Percentiles rank a stretch among this genome's conserved stretches.
Evolutionary conservation across 2,797 vertebrate genomes (phyloP).

Genomic region (Tadarida brasiliensis): DNA sequence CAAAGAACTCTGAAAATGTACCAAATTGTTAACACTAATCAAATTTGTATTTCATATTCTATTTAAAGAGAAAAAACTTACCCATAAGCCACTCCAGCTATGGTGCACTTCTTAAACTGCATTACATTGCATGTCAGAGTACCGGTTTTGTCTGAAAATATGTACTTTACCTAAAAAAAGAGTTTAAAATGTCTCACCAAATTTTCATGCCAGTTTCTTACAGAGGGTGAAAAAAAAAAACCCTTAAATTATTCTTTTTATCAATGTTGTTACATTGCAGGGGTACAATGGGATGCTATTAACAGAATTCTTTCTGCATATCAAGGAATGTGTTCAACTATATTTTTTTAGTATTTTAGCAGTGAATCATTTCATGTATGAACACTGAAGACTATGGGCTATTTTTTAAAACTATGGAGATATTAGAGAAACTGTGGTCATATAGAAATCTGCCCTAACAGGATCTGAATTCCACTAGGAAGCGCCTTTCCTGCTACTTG

Average conservation of each 20-base stretch:
- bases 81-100: constrained; percentile 98
- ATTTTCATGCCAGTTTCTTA: constrained; percentile 5
- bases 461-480: neutral
- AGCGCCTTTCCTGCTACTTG: neutral
- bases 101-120: constrained; percentile 99
- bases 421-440: neutral
- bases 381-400: neutral
- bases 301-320: neutral
- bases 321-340: neutral
- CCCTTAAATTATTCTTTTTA: neutral
- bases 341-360: neutral
- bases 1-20: neutral
- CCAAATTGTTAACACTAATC: neutral
- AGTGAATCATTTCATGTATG: constrained; percentile 8
- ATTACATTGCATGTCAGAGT: constrained; percentile 99
- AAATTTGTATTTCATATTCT: neutral
- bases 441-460: neutral
- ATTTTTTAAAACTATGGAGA: neutral
- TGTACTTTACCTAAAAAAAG: constrained; percentile 95
- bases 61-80: constrained; percentile 84
- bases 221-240: neutral
- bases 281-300: neutral
- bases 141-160: constrained; percentile 99
- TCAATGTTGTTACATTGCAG: neutral
- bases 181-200: constrained; percentile 64